Percentiles rank a stretch among this genome's conserved stretches.
phyloP scores from a whole-genome alignment of 2,113 vertebrate genomes.

The Neolamprologus toae region DNA sequence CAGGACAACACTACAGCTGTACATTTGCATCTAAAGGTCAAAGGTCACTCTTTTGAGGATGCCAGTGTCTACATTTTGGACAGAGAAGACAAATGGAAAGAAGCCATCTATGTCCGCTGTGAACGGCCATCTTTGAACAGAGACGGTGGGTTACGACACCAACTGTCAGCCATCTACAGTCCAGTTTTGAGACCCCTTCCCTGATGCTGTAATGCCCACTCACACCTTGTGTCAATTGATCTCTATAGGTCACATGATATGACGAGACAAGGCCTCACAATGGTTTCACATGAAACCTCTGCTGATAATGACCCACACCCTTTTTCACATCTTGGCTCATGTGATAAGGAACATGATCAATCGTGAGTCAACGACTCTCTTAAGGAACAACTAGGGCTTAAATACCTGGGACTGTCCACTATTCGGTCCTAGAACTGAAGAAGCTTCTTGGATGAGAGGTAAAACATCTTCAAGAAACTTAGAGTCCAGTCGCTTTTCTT shows the following conservation, averaged over 20 bases:
- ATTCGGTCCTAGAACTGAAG: neutral
- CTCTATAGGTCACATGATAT: neutral
- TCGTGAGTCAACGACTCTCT: neutral
- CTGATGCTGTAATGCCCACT: neutral
- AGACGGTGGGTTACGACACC: neutral
- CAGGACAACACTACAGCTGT: neutral
- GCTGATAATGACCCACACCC: neutral
- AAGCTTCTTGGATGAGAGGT: neutral
- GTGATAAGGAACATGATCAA: neutral
- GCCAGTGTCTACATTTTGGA: neutral
- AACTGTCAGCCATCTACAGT: neutral
- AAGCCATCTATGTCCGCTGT: neutral
- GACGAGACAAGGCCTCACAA: neutral
- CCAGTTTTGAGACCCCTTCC: neutral
- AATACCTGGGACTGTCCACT: neutral
- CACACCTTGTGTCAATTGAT: neutral
- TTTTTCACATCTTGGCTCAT: neutral
- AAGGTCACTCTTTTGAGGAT: neutral
- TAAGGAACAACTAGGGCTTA: neutral
- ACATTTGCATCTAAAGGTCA: neutral
- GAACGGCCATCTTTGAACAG: neutral
- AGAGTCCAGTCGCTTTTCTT: neutral
- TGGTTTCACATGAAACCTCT: neutral
- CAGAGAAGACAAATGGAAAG: neutral
- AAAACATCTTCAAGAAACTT: neutral